Evolutionary conservation across 1,140 invertebrate genomes (phyloP), one percentile per base, ranked within the genome.

Genomic region (Zaprionus kolodkinae): DNA sequence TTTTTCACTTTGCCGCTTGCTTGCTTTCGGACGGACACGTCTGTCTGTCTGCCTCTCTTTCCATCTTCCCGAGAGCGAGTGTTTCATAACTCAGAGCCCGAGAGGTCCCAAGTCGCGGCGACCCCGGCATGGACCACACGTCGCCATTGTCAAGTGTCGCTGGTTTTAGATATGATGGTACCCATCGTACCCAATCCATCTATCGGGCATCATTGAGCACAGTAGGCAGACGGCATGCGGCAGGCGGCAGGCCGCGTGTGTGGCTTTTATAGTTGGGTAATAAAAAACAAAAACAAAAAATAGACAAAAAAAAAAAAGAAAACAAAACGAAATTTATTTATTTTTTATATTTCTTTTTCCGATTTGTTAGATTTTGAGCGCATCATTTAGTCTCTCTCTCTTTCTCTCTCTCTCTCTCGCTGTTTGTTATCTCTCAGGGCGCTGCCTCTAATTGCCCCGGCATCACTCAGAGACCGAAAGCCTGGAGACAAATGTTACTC

Each of bases 221-320:
- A 60, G 76, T 78, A 72, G 59, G 56, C 57, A 60, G 81, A 6
- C 55, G 6, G 6, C 21, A 21, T 21, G 21, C 33, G 30, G 27
- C 27, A 30, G 27, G 27, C 33, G n/a, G 27, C 62, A 54, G 77
- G 30, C 62, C 15, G 61, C 78, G 73, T 87, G 84, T 87, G 84
- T 87, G 84, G 84, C 65, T 84, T 87, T 88, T 87, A 87, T 87
- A 73, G 84, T 87, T 71, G 77, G 17, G 55, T 62, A 67, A 87
- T 87, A 88, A 87, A 87, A 81, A 76, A 73, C 30, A 59, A 59
- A 61, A 52, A 25, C 45, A 54, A 50, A 62, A 69, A 62, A 40
- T 50, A 50, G 52, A 65, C 63, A 59, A 35, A 45, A 45, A 68
- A 66, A 54, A 59, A 35, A 45, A 55, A 68, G 63, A 54, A 54